Conservation (phyloP, 2,797 vertebrate genomes). For the Eospalax fontanierii region DNA sequence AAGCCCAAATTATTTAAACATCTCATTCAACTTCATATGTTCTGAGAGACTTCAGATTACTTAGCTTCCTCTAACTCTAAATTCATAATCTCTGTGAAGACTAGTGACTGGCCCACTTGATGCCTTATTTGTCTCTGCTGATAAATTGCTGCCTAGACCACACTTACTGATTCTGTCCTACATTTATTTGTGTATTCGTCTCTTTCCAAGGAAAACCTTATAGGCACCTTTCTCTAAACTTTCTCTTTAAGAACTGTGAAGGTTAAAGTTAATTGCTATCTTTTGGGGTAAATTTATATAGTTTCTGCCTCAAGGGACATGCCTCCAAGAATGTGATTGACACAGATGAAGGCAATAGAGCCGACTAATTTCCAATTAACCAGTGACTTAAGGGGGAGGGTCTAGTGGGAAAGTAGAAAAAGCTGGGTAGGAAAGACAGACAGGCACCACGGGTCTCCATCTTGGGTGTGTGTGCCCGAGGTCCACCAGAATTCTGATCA, state of each 20-base stretch:
- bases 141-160: not conserved
- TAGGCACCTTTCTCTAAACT: not conserved
- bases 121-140: constrained; percentile 2
- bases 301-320: too few relatives aligned
- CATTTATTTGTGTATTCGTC: not conserved
- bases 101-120: not conserved
- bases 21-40: not conserved
- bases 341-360: too few relatives aligned
- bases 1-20: not conserved
- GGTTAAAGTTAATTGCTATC: too few relatives aligned
- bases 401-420: too few relatives aligned
- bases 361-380: too few relatives aligned
- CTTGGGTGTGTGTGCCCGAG: too few relatives aligned
- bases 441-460: too few relatives aligned
- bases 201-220: not conserved
- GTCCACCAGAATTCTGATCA: too few relatives aligned
- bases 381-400: too few relatives aligned
- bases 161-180: not conserved
- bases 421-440: too few relatives aligned
- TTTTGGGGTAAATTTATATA: too few relatives aligned
- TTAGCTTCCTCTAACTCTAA: not conserved
- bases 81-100: constrained; percentile 4
- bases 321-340: too few relatives aligned
- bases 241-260: not conserved
- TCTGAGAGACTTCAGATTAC: not conserved